A percentile compares a stretch with the other conserved stretches of the same genome.
Evolutionary conservation across 2,888 invertebrate species (phyloP).

Genomic region (Tinea pellionella): DNA sequence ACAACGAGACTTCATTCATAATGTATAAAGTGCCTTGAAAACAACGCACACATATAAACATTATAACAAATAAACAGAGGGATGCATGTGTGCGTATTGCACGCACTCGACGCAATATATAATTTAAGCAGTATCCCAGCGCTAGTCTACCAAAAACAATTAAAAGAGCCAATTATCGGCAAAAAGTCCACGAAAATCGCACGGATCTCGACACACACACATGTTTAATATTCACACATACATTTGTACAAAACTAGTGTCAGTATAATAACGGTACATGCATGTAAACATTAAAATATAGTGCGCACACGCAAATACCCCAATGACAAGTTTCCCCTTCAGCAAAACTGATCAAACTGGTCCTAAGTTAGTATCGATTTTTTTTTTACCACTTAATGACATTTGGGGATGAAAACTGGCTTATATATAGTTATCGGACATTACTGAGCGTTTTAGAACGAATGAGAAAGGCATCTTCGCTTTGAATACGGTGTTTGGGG

Average conservation of each 20-base stretch:
- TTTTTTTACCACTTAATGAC: constrained; percentile 33
- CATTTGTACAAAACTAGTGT: background rate
- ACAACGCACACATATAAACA: constrained; percentile 33
- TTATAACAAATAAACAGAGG: constrained; percentile 31
- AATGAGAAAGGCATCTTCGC: too few relatives aligned
- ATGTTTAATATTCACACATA: background rate
- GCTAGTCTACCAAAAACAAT: constrained; percentile 19
- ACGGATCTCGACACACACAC: constrained; percentile 25
- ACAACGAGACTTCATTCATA: constrained; percentile 64
- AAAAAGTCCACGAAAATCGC: constrained; percentile 51
- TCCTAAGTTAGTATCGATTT: constrained; percentile 37
- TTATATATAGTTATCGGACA: background rate
- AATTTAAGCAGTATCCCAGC: constrained; percentile 31
- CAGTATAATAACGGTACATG: constrained; percentile 46
- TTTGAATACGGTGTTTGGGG: too few relatives aligned
- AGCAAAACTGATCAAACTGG: constrained; percentile 30
- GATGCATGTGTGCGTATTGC: background rate
- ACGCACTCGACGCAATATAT: constrained; percentile 21
- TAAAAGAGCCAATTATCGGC: constrained; percentile 18
- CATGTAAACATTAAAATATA: constrained; percentile 27
- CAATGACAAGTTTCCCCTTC: constrained; percentile 35
- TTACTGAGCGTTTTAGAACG: too few relatives aligned
- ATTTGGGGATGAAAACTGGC: constrained; percentile 28
- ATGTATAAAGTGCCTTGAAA: constrained; percentile 54
- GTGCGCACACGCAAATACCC: constrained; percentile 45